Evolutionary conservation across 2,113 vertebrate species (phyloP), one percentile per base, ranked within the genome.

Genomic region (Ameiurus melas): DNA sequence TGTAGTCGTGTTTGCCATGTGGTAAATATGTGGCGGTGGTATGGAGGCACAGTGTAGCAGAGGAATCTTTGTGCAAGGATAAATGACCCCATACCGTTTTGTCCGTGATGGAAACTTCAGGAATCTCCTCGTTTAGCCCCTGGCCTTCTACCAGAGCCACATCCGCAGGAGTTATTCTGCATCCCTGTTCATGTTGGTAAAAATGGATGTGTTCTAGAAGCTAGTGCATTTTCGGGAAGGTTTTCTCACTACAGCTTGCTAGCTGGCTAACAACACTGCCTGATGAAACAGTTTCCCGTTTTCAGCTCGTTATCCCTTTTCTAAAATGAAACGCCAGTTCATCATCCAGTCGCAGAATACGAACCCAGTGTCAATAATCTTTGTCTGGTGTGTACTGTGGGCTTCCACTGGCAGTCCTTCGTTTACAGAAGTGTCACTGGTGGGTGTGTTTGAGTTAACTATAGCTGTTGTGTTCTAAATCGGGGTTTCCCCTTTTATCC

Each of bases 21-120:
- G 12, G 30, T 43, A 39, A 25, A 39, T 25, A 43, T 83, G 9
- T 14, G 12, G 39, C 33, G 5, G 7, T 14, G 2, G 30, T 60
- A 2, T 39, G 16, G 30, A 33, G n/a, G n/a, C 9, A 20, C 53
- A 33, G 17, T 10, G 27, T 33, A 81, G 19, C 55, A 82, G 80
- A 39, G 9, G 58, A 62, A 36, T 60, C 33, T 62, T 43, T 83
- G 80, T 62, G 33, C 25, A 22, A 3, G 5, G n/a, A 17, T 58
- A 43, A 39, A 39, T 75, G 13, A 85, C 70, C 53, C 47, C 84
- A 85, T 62, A 55, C 60, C 60, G 57, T 80, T 66, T 39, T 16
- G 62, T 83, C 75, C 47, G 33, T 88, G 78, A 64, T 90, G 87
- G 86, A 90, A 90, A 90, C 83, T 90, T 86, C n/a, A 88, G 86